Base-by-base conservation (phyloP, 2,797 vertebrate species). In the Halcyon smyrnensis region DNA sequence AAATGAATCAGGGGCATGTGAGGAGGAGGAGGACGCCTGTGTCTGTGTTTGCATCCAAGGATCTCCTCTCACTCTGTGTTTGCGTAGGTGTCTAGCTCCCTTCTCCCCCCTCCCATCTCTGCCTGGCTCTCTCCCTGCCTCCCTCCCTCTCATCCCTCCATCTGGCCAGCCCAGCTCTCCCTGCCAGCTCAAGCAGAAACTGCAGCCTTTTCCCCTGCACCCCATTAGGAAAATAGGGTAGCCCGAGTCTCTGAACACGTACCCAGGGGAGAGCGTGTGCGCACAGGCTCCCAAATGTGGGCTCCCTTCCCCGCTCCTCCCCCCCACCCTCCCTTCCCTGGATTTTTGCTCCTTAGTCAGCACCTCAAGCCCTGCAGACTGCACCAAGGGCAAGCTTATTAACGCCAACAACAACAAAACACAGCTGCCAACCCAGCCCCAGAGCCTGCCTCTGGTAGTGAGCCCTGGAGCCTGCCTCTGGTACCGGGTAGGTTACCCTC, bases 11-110 rank as follows among this genome's bases (percentile, higher is more conserved):
- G 95, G 96, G 96, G 97, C 97, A 97, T 97, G 97, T 97, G 97
- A 95, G 91, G 94, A 89, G 95, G 92, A 94, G 95, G 89, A 94
- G 95, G 94, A 95, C 81, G 96, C 96, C 95, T 92, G 96, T 96
- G 96, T 97, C 96, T 97, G 95, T 93, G 96, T 97, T 97, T 97
- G 97, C 97, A 97, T 96, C 97, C 97, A 97, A 98, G 98, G 98
- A 98, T 98, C 98, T 98, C 98, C 98, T 98, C 98, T 98, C 95
- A 94, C 96, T 96, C 97, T 91, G 94, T 96, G 96, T 97, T 98
- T 95, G 96, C 98, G 98, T 98, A 98, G 97, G 98, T 97, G 97
- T 96, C 85, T 91, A 79, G 93, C 94, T 91, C 95, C 91, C 87
- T 92, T 93, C 84, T 93, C 84, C 95, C 90, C 91, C 95, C 89